These are phyloP conservation scores for Nomada lathburiana DNA, from an alignment of 2,888 invertebrate genomes.

Conservation along the genomic window DNA sequence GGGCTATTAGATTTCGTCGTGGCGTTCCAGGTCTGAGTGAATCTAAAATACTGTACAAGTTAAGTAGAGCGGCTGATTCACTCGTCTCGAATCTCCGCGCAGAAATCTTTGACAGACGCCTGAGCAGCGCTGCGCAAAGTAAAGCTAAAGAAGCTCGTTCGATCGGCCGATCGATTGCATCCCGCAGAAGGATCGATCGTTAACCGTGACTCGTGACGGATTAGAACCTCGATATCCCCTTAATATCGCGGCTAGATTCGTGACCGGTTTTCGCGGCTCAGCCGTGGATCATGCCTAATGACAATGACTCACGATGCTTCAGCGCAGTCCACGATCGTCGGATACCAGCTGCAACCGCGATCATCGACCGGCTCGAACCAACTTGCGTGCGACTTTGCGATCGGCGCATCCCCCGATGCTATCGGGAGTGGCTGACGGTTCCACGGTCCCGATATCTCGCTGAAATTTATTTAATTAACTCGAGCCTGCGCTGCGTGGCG, in stretches of 20 bases:
- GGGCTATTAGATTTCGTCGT: no score
- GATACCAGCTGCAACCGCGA: constrained; percentile 31
- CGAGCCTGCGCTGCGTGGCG: constrained; percentile 19
- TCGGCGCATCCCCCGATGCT: constrained; percentile 26
- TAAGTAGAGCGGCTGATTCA: no score
- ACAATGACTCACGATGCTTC: constrained; percentile 56
- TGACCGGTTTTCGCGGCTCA: constrained; percentile 37
- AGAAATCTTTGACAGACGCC: no score
- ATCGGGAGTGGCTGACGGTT: constrained; percentile 20
- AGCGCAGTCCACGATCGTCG: constrained; percentile 31
- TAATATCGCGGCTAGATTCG: constrained; percentile 31
- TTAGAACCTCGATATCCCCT: constrained; percentile 22
- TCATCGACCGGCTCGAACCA: constrained; percentile 1
- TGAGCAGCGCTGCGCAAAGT: neutral
- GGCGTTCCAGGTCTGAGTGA: no score
- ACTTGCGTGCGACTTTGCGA: constrained; percentile 42
- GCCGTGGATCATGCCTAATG: constrained; percentile 54
- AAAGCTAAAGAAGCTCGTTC: neutral
- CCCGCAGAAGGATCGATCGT: constrained; percentile 27
- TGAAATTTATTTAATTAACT: constrained; percentile 62
- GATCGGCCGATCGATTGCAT: neutral
- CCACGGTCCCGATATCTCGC: constrained; percentile 10
- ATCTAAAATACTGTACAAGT: no score
- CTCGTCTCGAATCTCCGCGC: no score
- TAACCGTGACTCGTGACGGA: constrained; percentile 26